Conservation (phyloP, 2,113 vertebrate species). For the Pollimyrus isidori region DNA sequence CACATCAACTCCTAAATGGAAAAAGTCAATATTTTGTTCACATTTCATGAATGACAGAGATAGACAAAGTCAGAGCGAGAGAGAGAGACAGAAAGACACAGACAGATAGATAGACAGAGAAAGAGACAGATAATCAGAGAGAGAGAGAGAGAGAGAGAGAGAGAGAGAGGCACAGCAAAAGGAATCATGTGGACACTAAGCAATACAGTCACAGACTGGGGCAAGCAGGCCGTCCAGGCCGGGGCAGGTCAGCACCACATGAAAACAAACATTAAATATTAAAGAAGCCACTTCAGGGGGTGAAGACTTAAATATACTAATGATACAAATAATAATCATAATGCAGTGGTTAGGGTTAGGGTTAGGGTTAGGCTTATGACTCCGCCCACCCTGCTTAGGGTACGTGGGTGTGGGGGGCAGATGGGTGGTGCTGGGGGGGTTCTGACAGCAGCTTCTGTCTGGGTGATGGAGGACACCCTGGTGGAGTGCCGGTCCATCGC, state of each 20-base stretch:
- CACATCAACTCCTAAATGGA: no score
- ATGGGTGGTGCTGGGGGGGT: background rate
- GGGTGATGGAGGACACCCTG: background rate
- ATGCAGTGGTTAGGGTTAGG: background rate
- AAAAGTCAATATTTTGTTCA: no score
- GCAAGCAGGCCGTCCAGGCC: background rate
- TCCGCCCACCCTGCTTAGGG: background rate
- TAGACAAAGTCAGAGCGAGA: background rate
- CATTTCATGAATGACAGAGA: no score
- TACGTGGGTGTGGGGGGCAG: background rate
- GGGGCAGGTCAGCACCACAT: background rate
- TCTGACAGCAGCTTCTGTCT: background rate
- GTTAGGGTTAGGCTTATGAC: background rate
- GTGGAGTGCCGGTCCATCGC: background rate
- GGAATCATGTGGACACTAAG: background rate
- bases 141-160: background rate
- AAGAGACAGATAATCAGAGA: background rate
- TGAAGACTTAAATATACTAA: background rate
- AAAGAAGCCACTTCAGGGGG: background rate
- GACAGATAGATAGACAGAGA: background rate
- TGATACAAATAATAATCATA: background rate
- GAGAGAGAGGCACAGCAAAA: background rate
- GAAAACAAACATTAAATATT: background rate
- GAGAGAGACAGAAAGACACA: background rate
- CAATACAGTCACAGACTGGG: background rate